Evolutionary conservation across 2,888 invertebrate species (phyloP).

Genomic region (Erannis defoliaria): DNA sequence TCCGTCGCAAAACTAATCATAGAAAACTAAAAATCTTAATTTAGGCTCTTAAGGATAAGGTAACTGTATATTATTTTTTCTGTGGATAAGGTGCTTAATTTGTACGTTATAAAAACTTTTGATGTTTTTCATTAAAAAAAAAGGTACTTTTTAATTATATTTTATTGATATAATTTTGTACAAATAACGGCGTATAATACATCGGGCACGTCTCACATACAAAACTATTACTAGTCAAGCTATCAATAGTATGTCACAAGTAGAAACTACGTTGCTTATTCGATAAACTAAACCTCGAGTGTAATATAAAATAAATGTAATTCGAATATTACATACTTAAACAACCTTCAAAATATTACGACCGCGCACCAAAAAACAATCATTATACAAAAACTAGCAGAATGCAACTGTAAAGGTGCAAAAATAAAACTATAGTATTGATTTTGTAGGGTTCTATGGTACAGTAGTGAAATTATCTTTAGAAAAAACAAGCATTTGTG

Average conservation of each 20-base stretch:
- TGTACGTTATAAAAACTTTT: neutral
- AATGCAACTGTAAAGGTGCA: neutral
- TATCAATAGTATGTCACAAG: conserved; percentile 74
- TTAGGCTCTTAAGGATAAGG: no score
- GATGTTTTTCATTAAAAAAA: no score
- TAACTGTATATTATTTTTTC: no score
- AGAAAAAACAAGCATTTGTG: neutral
- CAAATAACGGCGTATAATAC: conserved; percentile 87
- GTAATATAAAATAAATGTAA: neutral
- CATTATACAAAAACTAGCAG: neutral
- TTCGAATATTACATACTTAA: conserved; percentile 18
- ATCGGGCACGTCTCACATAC: conserved; percentile 87
- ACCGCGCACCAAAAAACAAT: conserved; percentile 17
- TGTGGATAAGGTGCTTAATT: neutral
- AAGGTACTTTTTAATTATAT: conserved; percentile 61
- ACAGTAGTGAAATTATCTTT: neutral
- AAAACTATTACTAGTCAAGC: conserved; percentile 86
- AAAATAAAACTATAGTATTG: neutral
- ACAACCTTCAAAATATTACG: conserved; percentile 14
- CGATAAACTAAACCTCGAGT: conserved; percentile 12
- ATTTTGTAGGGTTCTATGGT: neutral
- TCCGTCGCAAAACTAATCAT: no score
- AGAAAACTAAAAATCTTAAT: no score
- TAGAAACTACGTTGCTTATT: conserved; percentile 63
- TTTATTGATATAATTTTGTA: conserved; percentile 87